phyloP scores from a whole-genome alignment of 2,797 vertebrate species.

The Botia almorhae region DNA sequence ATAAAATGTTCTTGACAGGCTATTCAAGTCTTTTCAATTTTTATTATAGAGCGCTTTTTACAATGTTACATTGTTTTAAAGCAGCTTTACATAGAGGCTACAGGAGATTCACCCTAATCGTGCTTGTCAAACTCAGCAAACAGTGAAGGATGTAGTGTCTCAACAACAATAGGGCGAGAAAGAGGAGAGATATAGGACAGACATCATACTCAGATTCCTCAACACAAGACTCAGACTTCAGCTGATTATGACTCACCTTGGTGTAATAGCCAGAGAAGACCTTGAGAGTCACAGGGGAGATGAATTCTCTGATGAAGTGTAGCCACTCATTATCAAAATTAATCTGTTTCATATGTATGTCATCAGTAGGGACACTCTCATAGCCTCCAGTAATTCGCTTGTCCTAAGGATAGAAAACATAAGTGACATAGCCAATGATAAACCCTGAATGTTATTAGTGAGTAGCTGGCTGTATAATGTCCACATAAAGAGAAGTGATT shows the following conservation, averaged over 20 bases:
- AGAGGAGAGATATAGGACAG: not conserved
- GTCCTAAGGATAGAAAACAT: conserved; percentile 79
- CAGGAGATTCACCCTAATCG: not conserved
- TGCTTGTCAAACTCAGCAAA: not conserved
- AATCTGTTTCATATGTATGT: conserved; percentile 98
- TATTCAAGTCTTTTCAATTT: too few species aligned
- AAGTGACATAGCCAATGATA: conserved; percentile 1
- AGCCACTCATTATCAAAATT: conserved; percentile 93
- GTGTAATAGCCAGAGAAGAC: conserved; percentile 98
- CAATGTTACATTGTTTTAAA: too few species aligned
- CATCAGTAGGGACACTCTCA: conserved; percentile 96
- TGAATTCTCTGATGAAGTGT: conserved; percentile 96
- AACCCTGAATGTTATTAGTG: not conserved
- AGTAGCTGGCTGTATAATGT: not conserved
- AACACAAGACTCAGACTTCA: conserved; percentile 4
- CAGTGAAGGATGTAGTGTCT: not conserved
- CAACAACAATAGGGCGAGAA: not conserved
- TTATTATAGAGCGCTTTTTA: too few species aligned
- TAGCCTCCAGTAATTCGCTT: conserved; percentile 93
- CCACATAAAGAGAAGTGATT: not conserved
- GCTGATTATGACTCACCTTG: conserved; percentile 77
- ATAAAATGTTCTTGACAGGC: not conserved
- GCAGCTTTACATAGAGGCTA: not conserved
- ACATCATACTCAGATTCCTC: conserved; percentile 7
- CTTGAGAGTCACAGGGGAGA: conserved; percentile 93